These are phyloP conservation scores for Anastrepha ludens DNA, from an alignment of 1,140 invertebrate genomes.

Conservation along the genomic window DNA sequence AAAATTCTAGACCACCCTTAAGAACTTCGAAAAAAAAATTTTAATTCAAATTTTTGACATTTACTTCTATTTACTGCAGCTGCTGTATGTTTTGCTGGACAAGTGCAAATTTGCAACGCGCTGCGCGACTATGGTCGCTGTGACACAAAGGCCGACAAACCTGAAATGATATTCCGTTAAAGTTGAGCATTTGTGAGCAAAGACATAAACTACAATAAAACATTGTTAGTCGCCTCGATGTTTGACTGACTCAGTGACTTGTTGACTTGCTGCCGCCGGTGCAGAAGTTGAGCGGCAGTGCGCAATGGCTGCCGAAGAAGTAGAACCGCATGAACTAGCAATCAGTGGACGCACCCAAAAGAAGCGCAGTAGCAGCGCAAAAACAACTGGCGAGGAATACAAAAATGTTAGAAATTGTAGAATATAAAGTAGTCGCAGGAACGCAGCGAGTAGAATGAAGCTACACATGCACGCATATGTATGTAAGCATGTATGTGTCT, in stretches of 20 bases:
- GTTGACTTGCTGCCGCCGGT: not conserved
- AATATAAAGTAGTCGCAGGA: not conserved
- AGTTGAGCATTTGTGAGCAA: not conserved
- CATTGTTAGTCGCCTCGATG: not conserved
- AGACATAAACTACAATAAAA: no score
- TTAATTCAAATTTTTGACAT: no score
- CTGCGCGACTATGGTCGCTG: no score
- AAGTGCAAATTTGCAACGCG: no score
- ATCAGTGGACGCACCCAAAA: not conserved
- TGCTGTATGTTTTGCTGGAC: no score
- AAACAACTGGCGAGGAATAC: not conserved
- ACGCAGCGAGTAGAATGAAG: not conserved
- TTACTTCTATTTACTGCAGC: no score
- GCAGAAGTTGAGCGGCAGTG: no score
- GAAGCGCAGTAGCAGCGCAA: not conserved
- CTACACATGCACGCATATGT: not conserved
- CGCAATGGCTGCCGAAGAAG: no score
- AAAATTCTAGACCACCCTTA: no score
- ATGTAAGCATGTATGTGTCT: not conserved
- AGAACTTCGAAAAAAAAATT: no score
- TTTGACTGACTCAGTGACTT: not conserved
- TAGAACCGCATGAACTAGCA: not conserved
- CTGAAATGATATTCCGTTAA: not conserved
- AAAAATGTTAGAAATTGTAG: not conserved
- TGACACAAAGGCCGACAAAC: not conserved